These are phyloP conservation scores for Sycophila texana DNA, from an alignment of 2,888 invertebrate species.

Conservation along the genomic window DNA sequence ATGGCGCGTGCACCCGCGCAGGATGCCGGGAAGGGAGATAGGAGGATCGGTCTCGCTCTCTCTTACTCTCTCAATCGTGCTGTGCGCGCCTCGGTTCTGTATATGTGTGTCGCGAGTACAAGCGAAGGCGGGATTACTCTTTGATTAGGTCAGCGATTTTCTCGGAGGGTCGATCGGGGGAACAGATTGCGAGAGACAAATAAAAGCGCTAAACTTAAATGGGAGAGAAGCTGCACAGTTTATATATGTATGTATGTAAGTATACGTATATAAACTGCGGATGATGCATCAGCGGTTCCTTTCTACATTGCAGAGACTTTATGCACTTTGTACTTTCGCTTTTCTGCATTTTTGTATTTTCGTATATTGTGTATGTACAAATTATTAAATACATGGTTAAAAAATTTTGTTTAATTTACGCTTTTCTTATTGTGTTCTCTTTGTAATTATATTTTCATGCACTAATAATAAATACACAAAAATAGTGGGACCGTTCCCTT, in stretches of 20 bases:
- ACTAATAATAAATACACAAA: no score
- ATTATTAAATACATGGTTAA: no score
- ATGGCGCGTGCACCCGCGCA: constrained; percentile 61
- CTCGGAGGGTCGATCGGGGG: neutral
- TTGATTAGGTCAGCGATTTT: constrained; percentile 54
- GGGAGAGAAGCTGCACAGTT: neutral
- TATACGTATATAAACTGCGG: neutral
- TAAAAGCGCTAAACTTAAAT: constrained; percentile 24
- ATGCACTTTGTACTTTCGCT: neutral
- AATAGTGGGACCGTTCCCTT: no score
- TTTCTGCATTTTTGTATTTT: neutral
- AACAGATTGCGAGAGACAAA: neutral
- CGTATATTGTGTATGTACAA: neutral
- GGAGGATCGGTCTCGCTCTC: constrained; percentile 36
- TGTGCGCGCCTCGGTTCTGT: neutral
- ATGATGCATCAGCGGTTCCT: constrained; percentile 11
- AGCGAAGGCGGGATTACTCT: constrained; percentile 34
- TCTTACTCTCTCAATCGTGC: constrained; percentile 22
- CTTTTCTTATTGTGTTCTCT: no score
- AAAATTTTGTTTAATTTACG: no score
- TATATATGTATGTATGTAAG: neutral
- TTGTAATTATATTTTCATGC: no score
- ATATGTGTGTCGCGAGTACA: neutral
- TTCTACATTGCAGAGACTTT: neutral
- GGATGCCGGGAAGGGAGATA: neutral